Evolutionary conservation across 35 echinoderm and acorn worm genomes (phyloP).

Genomic region (Chiridota heheva): DNA sequence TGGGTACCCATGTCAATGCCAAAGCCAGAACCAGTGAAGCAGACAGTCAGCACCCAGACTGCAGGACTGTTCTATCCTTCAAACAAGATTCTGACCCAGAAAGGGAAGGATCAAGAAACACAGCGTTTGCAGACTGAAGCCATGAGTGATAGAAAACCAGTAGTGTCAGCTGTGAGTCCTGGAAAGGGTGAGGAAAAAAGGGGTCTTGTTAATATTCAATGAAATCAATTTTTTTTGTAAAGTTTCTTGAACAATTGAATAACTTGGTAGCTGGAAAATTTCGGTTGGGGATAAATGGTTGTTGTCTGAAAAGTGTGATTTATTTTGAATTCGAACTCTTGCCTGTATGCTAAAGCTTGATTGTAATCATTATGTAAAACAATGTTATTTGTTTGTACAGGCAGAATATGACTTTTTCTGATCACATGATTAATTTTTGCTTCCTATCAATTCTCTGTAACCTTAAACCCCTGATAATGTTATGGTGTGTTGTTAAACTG

Average conservation of each 20-base stretch:
- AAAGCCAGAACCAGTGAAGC: conserved; percentile 42
- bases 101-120: conserved; percentile 59
- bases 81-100: conserved; percentile 66
- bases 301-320: not conserved
- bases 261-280: not conserved
- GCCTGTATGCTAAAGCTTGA: too few relatives aligned
- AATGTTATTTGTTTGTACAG: too few relatives aligned
- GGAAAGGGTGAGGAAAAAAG: conserved; percentile 79
- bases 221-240: not conserved
- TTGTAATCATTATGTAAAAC: too few relatives aligned
- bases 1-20: conserved; percentile 97
- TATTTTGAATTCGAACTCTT: not conserved
- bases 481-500: not conserved
- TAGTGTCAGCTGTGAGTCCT: conserved; percentile 88
- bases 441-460: too few relatives aligned
- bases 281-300: not conserved
- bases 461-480: too few relatives aligned
- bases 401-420: too few relatives aligned
- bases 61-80: conserved; percentile 90
- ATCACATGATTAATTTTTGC: too few relatives aligned
- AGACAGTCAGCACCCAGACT: conserved; percentile 69
- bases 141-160: conserved; percentile 83
- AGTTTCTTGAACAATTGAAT: too few relatives aligned
- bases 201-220: not conserved
- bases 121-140: conserved; percentile 39